Evolutionary conservation across 2,113 vertebrate genomes (phyloP).

Genomic region (Notarius lentiginosus): DNA sequence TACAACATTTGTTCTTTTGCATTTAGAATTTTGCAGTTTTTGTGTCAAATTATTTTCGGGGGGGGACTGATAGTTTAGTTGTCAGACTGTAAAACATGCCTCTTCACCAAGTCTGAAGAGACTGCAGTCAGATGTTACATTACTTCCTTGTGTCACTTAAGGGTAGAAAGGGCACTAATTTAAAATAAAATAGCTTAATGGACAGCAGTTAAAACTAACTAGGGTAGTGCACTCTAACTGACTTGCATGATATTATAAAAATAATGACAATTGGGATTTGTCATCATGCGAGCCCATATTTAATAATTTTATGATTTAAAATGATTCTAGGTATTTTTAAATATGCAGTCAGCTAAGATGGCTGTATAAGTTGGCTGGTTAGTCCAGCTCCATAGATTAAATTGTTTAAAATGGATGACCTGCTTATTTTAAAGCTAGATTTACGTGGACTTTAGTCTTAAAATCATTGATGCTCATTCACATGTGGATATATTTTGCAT

Average conservation of each 20-base stretch:
- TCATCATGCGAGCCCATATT: not conserved
- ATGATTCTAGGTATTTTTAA: not conserved
- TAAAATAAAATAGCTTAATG: not conserved
- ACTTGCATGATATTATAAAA: not conserved
- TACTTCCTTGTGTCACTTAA: not conserved
- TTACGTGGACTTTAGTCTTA: not conserved
- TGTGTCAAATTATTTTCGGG: not conserved
- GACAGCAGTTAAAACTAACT: not conserved
- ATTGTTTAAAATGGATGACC: not conserved
- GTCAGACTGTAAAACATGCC: not conserved
- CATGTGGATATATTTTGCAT: not conserved
- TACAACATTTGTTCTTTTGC: not conserved
- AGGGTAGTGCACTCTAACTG: not conserved
- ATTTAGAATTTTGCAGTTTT: not conserved
- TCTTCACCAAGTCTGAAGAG: not conserved
- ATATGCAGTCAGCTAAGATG: not conserved
- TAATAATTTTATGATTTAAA: not conserved
- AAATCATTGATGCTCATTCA: not conserved
- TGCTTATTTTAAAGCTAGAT: not conserved
- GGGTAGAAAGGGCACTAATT: not conserved
- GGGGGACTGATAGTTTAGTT: not conserved
- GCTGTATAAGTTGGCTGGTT: not conserved
- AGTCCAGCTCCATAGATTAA: not conserved
- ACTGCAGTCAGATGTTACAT: not conserved
- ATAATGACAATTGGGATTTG: not conserved